Base-by-base conservation (phyloP, 2,888 invertebrate species). In the Labia minor region DNA sequence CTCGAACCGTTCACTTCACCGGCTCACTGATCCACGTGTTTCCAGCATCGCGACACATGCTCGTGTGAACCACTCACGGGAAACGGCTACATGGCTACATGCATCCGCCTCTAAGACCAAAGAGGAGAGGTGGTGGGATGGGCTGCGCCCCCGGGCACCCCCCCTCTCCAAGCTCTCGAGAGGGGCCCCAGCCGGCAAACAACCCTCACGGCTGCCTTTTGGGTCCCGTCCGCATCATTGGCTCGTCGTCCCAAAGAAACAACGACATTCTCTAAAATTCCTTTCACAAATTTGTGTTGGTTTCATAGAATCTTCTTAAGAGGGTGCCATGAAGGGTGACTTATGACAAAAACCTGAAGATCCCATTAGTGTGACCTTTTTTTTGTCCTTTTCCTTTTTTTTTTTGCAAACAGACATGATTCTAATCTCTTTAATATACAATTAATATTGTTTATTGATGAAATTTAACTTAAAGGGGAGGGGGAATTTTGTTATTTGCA, bases 41-140 rank as follows among this genome's bases (percentile, higher is more conserved):
- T 49, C n/a, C 49, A 49, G 14, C 49, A 49, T 49, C 49, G 49
- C 49, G 49, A 49, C 49, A 49, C 49, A 49, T 49, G 49, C 49
- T 49, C 49, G 49, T 49, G 49, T 49, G 49, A 49, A 49, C n/a
- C 49, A 49, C 49, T 11, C 49, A 49, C 49, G 49, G 16, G 49
- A 49, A 49, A 11, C 49, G 49, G 16, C 49, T 49, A 49, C 49
- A 49, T 49, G 49, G 14, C 14, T 8, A 49, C 49, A 49, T 49
- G 49, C 49, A 49, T 49, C 49, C 49, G 49, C 49, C 49, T 49
- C 49, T 49, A 26, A 26, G 49, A 14, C 14, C n/a, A 4, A 49
- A 16, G 49, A 16, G 16, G 49, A n/a, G 49, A 49, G 14, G 49
- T 49, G 14, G 14, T 49, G 14, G 14, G 49, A n/a, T 4, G 16